These are phyloP conservation scores for Eulacestoma nigropectus DNA, from an alignment of 2,113 vertebrate species.

Conservation along the genomic window DNA sequence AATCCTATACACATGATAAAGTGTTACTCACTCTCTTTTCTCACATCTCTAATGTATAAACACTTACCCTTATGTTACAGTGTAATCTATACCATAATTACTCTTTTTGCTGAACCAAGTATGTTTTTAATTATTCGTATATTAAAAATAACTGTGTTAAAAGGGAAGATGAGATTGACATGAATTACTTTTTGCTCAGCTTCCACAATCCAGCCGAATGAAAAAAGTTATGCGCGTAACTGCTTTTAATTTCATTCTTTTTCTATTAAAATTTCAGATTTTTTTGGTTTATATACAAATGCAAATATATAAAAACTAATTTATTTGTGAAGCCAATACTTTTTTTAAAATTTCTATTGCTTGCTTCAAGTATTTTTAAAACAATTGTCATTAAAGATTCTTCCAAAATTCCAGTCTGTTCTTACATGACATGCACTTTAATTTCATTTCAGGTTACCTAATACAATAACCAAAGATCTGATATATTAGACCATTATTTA, in stretches of 20 bases:
- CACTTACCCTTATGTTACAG: neutral
- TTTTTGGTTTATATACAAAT: neutral
- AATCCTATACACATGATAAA: neutral
- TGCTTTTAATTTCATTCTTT: neutral
- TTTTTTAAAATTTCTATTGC: neutral
- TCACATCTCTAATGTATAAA: neutral
- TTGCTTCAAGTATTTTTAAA: neutral
- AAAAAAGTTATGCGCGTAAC: neutral
- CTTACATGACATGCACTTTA: neutral
- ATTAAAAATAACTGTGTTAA: neutral
- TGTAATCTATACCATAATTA: neutral
- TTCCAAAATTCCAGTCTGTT: neutral
- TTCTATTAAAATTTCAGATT: neutral
- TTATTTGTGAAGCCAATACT: neutral
- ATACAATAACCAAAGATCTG: neutral
- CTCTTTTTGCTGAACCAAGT: fast-evolving
- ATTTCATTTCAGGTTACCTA: neutral
- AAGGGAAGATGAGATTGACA: neutral
- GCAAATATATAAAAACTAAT: neutral
- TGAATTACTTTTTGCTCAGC: neutral
- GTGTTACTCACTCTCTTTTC: neutral
- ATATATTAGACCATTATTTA: neutral
- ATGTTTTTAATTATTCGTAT: neutral
- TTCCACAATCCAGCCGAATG: neutral
- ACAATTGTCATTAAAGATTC: neutral